These are phyloP conservation scores for Himantopus leucocephalus DNA, from an alignment of 2,113 vertebrate genomes.

Conservation along the genomic window DNA sequence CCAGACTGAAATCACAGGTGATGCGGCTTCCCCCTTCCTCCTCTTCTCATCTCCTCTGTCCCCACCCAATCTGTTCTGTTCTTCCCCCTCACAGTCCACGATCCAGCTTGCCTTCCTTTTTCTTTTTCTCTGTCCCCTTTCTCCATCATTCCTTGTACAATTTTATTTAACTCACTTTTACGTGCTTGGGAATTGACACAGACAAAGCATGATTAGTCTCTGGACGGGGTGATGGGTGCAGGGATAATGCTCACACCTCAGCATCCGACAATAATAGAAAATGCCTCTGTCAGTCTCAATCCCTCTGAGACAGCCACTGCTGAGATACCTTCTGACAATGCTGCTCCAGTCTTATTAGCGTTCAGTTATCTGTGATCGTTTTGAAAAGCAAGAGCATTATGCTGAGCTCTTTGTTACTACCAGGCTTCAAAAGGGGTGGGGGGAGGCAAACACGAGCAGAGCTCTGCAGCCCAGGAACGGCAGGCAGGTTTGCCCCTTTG, in stretches of 20 bases:
- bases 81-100: not conserved
- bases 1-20: not conserved
- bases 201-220: not conserved
- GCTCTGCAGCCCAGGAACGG: not conserved
- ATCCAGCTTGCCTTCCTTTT: not conserved
- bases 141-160: not conserved
- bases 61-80: not conserved
- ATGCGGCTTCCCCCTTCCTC: not conserved
- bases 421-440: not conserved
- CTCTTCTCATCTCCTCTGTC: not conserved
- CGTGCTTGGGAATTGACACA: not conserved
- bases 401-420: slow-evolving; percentile 52
- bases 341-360: slow-evolving; percentile 59
- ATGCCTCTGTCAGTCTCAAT: slow-evolving; percentile 61
- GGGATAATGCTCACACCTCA: slow-evolving; percentile 56
- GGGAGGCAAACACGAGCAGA: not conserved
- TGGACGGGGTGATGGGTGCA: not conserved
- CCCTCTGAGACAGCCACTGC: not conserved
- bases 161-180: not conserved
- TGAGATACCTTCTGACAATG: slow-evolving; percentile 63
- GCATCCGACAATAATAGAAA: slow-evolving; percentile 52
- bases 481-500: slow-evolving; percentile 20
- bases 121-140: not conserved
- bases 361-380: slow-evolving; percentile 47
- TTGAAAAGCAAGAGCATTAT: slow-evolving; percentile 57